Percentiles rank a stretch among this genome's conserved stretches.
Conservation (phyloP, 2,797 vertebrate genomes). For the Denticeps clupeoides region DNA sequence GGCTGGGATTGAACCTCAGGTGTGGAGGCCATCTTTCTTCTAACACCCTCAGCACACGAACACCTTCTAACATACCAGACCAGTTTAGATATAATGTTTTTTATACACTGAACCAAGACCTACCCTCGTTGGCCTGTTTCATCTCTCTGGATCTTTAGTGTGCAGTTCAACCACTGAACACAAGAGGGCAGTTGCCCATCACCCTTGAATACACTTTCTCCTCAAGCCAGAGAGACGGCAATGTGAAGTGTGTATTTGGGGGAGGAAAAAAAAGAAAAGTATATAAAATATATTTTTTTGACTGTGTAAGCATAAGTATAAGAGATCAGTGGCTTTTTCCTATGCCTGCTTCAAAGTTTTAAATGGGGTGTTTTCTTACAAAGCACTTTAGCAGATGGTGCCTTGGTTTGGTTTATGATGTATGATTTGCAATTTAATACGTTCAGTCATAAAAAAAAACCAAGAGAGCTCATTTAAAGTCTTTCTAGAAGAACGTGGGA, state of each 20-base stretch:
- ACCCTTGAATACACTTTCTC: too few species aligned
- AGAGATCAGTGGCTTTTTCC: constrained; percentile 39
- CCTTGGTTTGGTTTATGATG: constrained; percentile 60
- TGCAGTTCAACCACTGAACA: constrained; percentile 4
- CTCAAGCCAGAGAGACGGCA: too few species aligned
- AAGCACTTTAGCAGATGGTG: constrained; percentile 61
- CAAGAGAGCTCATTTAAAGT: constrained; percentile 42
- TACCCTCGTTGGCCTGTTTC: too few species aligned
- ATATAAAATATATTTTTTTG: too few species aligned
- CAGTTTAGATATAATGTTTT: too few species aligned
- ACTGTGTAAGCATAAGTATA: constrained; percentile 18
- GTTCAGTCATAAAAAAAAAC: constrained; percentile 40
- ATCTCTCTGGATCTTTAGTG: too few species aligned
- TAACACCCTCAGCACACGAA: constrained; percentile 32
- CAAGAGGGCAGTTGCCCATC: too few species aligned
- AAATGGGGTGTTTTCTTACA: constrained; percentile 39
- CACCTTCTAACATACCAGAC: constrained; percentile 24
- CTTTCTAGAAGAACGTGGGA: constrained; percentile 21
- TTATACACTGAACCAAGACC: too few species aligned
- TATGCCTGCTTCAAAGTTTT: constrained; percentile 35
- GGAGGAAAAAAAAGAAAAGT: too few species aligned
- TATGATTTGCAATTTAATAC: constrained; percentile 54
- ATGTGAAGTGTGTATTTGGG: too few species aligned
- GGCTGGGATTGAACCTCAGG: constrained; percentile 86
- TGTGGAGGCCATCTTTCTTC: constrained; percentile 90